A percentile compares a stretch with the other conserved stretches of the same genome.
phyloP scores from a whole-genome alignment of 2,888 invertebrate species.

The Pollenia angustigena region DNA sequence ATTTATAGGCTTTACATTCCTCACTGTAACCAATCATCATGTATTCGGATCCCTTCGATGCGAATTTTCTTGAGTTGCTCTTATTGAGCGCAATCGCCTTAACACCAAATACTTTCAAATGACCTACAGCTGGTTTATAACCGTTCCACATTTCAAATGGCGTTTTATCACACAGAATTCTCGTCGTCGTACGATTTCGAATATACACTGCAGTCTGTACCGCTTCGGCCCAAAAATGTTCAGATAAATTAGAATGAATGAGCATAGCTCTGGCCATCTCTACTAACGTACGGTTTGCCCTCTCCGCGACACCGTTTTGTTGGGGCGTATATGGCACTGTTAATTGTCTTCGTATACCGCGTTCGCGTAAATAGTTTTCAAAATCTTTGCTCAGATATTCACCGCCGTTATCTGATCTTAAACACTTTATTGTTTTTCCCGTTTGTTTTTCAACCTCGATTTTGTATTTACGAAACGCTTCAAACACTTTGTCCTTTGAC shows the following conservation, averaged over 20 bases:
- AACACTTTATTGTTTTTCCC: background rate
- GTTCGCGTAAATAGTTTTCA: too few relatives aligned
- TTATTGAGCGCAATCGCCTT: constrained; percentile 26
- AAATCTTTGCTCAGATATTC: too few relatives aligned
- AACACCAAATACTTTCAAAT: constrained; percentile 34
- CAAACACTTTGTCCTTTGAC: constrained; percentile 19
- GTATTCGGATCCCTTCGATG: too few relatives aligned
- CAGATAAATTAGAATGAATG: constrained; percentile 5
- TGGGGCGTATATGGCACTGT: too few relatives aligned
- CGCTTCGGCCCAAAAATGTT: constrained; percentile 42
- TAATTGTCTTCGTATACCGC: too few relatives aligned
- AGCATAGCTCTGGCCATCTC: constrained; percentile 5
- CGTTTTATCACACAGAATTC: constrained; percentile 6
- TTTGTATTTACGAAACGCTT: constrained; percentile 28
- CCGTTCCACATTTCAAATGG: constrained; percentile 35
- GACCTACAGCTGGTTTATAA: too few relatives aligned
- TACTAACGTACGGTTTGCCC: too few relatives aligned
- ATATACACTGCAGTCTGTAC: constrained; percentile 17
- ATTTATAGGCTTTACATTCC: too few relatives aligned
- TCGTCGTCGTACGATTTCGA: constrained; percentile 23
- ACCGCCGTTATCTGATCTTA: too few relatives aligned
- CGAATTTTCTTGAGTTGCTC: constrained; percentile 1
- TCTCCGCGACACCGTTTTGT: too few relatives aligned
- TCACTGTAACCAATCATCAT: too few relatives aligned
- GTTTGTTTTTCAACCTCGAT: constrained; percentile 11